phyloP scores from a whole-genome alignment of 2,888 invertebrate genomes.

The Phalera bucephala region DNA sequence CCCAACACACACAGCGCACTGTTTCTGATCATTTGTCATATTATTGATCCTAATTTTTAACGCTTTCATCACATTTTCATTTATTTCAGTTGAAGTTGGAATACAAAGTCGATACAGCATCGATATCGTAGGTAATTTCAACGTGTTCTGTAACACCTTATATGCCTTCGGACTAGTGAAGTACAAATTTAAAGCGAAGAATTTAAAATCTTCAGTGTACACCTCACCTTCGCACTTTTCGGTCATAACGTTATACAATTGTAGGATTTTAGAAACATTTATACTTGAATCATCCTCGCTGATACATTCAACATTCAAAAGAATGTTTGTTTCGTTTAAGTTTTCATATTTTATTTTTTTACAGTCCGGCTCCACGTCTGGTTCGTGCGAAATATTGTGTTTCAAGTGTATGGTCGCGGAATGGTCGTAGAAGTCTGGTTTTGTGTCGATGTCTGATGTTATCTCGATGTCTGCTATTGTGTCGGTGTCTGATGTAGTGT shows the following conservation, averaged over 20 bases:
- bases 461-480: not conserved
- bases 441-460: too few species aligned
- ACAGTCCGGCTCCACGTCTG: not conserved
- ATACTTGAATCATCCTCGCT: not conserved
- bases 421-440: too few species aligned
- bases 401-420: not conserved
- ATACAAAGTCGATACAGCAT: constrained; percentile 10
- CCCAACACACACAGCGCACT: constrained; percentile 24
- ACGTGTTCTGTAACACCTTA: constrained; percentile 9
- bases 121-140: constrained; percentile 16
- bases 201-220: constrained; percentile 9
- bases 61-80: constrained; percentile 10
- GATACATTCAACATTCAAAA: not conserved
- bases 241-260: not conserved
- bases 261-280: not conserved
- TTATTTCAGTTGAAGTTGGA: constrained; percentile 4
- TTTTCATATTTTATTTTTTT: not conserved
- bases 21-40: constrained; percentile 23
- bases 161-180: constrained; percentile 18
- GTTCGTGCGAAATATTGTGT: not conserved
- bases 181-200: constrained; percentile 22
- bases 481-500: too few species aligned
- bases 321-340: not conserved
- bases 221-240: constrained; percentile 1
- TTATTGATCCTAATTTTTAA: constrained; percentile 17